phyloP scores from a whole-genome alignment of 2,113 vertebrate genomes.

The Toxotes jaculatrix region DNA sequence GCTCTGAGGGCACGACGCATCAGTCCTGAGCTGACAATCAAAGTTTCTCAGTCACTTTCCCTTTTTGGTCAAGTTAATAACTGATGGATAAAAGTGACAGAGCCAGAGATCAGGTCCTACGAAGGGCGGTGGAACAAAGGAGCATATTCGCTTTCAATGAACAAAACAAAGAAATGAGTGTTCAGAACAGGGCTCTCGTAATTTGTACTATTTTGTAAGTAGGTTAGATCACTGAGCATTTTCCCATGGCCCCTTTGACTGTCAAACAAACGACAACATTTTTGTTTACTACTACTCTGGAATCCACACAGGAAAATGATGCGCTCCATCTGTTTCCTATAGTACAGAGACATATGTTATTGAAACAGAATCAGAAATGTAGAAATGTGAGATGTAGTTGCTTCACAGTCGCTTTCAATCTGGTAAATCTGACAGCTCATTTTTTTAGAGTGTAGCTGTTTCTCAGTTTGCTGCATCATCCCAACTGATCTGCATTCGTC shows the following conservation, averaged over 20 bases:
- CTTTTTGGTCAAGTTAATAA: not conserved
- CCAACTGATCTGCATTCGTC: slow-evolving; percentile 24
- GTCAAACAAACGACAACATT: too few relatives aligned
- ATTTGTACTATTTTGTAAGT: not conserved
- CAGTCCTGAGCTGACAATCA: too few relatives aligned
- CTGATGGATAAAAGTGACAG: not conserved
- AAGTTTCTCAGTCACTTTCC: not conserved
- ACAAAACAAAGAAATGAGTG: not conserved
- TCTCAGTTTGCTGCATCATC: slow-evolving; percentile 27
- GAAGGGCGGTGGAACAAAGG: too few relatives aligned
- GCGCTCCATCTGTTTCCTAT: too few relatives aligned
- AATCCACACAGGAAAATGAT: too few relatives aligned
- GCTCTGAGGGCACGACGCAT: too few relatives aligned
- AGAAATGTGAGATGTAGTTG: not conserved
- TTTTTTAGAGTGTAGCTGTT: fast-evolving
- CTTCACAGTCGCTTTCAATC: not conserved
- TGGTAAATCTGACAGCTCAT: too few relatives aligned
- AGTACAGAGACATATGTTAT: too few relatives aligned
- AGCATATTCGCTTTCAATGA: not conserved
- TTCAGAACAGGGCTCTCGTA: not conserved
- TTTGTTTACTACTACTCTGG: too few relatives aligned
- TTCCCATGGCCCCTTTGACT: not conserved
- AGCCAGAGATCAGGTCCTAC: too few relatives aligned
- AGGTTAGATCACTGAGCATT: not conserved
- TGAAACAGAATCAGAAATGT: not conserved